Percentiles rank a stretch among this genome's conserved stretches.
Evolutionary conservation across 2,888 invertebrate species (phyloP).

Genomic region (Entomobrya proxima): DNA sequence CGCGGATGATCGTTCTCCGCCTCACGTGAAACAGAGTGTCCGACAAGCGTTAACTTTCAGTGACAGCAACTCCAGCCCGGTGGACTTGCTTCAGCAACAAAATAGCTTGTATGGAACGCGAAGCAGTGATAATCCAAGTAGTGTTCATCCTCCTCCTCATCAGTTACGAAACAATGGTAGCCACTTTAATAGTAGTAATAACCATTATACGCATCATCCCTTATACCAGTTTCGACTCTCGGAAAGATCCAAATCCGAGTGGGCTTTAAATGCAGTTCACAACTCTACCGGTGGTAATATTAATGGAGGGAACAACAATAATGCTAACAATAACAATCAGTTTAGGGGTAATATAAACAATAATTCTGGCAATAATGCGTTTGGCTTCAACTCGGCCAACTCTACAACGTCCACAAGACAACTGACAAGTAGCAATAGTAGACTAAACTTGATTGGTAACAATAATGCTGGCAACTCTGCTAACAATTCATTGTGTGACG

Average conservation of each 20-base stretch:
- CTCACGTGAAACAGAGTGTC: constrained; percentile 26
- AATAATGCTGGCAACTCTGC: constrained; percentile 16
- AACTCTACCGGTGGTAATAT: constrained; percentile 20
- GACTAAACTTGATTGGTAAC: constrained; percentile 14
- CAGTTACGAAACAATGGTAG: constrained; percentile 34
- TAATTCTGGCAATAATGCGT: constrained; percentile 7
- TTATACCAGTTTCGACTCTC: constrained; percentile 69
- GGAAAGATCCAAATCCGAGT: constrained; percentile 74
- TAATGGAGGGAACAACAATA: background rate
- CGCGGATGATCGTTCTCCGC: background rate
- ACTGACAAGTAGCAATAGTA: constrained; percentile 22
- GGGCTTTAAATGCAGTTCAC: constrained; percentile 71
- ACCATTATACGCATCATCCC: constrained; percentile 60
- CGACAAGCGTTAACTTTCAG: constrained; percentile 53
- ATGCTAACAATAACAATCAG: constrained; percentile 59
- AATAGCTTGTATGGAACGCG: constrained; percentile 46
- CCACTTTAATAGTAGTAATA: constrained; percentile 22
- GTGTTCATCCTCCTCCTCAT: background rate
- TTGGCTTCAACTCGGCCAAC: background rate
- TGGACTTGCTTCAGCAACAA: constrained; percentile 53
- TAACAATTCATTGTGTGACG: constrained; percentile 15
- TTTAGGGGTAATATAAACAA: constrained; percentile 36
- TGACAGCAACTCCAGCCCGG: constrained; percentile 36
- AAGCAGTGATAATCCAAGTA: constrained; percentile 48
- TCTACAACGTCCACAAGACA: constrained; percentile 13